Percentiles rank a stretch among this genome's conserved stretches.
These are phyloP conservation scores for Phaethornis superciliosus DNA, from an alignment of 2,113 vertebrate species.

Conservation along the genomic window DNA sequence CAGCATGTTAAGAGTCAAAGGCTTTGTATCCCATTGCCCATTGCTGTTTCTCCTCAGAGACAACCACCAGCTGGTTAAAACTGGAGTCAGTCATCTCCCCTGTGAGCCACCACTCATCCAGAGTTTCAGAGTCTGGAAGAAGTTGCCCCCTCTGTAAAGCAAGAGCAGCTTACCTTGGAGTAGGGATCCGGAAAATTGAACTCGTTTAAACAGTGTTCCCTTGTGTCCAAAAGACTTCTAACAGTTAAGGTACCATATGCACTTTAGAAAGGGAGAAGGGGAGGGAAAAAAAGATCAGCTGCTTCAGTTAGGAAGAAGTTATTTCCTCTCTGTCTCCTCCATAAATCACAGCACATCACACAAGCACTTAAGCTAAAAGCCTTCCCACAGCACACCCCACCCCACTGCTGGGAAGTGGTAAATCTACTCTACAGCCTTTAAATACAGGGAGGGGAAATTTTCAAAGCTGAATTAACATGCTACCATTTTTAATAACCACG, in stretches of 20 bases:
- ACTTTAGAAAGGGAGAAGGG: slow-evolving; percentile 75
- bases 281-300: neutral
- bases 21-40: neutral
- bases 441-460: neutral
- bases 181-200: slow-evolving; percentile 99
- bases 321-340: neutral
- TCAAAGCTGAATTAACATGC: neutral
- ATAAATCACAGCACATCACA: neutral
- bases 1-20: neutral
- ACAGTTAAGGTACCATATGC: slow-evolving; percentile 97
- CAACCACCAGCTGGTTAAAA: neutral
- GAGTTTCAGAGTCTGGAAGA: neutral
- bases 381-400: neutral
- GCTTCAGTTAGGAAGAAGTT: neutral
- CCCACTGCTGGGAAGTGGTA: no score
- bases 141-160: neutral
- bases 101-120: neutral
- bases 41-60: neutral
- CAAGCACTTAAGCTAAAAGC: neutral
- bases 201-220: slow-evolving; percentile 97
- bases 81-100: neutral
- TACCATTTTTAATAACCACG: neutral
- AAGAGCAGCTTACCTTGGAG: slow-evolving; percentile 85
- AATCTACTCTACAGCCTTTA: neutral
- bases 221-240: slow-evolving; percentile 94